These are phyloP conservation scores for Apostichopus parvimensis DNA, from an alignment of 35 echinoderm and acorn worm genomes.

Conservation along the genomic window DNA sequence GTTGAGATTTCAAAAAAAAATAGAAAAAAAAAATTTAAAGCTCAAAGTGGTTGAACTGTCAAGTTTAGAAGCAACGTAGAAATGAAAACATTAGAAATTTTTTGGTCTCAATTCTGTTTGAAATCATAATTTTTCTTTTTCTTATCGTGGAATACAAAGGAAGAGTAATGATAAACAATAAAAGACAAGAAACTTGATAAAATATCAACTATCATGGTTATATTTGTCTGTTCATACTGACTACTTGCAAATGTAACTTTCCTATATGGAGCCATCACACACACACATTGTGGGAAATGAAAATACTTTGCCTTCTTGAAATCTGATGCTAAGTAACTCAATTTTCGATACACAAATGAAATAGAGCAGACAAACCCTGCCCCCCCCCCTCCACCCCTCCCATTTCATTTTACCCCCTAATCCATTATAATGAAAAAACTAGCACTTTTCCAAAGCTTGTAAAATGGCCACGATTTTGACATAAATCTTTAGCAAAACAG, in stretches of 20 bases:
- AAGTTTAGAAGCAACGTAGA: too few relatives aligned
- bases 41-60: too few relatives aligned
- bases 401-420: too few relatives aligned
- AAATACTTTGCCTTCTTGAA: background rate
- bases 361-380: background rate
- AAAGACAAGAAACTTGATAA: background rate
- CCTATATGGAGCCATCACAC: conserved; percentile 22
- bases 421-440: too few relatives aligned
- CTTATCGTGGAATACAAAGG: too few relatives aligned
- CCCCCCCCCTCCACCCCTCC: too few relatives aligned
- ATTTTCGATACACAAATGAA: background rate
- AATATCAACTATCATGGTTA: conserved; percentile 26
- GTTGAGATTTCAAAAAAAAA: too few relatives aligned
- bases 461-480: background rate
- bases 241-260: conserved; percentile 27
- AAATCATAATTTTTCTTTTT: too few relatives aligned
- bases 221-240: conserved; percentile 24
- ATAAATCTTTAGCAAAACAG: background rate
- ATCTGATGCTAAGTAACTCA: background rate
- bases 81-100: too few relatives aligned
- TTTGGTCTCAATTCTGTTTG: too few relatives aligned
- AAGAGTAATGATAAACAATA: background rate
- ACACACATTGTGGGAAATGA: conserved; percentile 5
- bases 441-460: background rate
- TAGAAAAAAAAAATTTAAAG: too few relatives aligned